Evolutionary conservation across 37 sponge, comb jelly and placozoan genomes (phyloP).

Genomic region (Aphrocallistes beatrix): DNA sequence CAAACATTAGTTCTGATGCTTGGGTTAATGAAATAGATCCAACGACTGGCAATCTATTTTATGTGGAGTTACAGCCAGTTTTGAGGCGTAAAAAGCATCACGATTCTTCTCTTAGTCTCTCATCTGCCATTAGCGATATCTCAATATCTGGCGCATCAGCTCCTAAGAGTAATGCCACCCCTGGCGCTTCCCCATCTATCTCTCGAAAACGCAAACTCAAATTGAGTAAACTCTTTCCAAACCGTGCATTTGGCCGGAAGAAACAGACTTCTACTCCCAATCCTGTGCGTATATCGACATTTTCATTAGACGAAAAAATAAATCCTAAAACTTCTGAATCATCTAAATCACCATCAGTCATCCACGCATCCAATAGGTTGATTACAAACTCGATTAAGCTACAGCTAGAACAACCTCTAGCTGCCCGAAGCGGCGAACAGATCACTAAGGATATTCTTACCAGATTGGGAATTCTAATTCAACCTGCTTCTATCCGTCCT

Average conservation of each 20-base stretch:
- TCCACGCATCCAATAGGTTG: not conserved
- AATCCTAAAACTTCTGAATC: not conserved
- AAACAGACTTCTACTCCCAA: not conserved
- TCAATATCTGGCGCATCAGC: not conserved
- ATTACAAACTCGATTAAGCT: not conserved
- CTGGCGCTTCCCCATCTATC: not conserved
- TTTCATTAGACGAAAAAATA: not conserved
- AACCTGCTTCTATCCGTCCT: not conserved
- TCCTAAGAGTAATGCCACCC: not conserved
- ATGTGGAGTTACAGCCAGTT: conserved; percentile 25
- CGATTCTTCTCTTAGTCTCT: not conserved
- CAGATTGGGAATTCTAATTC: not conserved
- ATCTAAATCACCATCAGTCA: not conserved
- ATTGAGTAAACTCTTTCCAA: not conserved
- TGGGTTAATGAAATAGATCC: conserved; percentile 43
- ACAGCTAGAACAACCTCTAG: not conserved
- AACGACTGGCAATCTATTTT: conserved; percentile 37
- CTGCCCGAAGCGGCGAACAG: not conserved
- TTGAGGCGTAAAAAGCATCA: not conserved
- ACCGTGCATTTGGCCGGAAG: not conserved
- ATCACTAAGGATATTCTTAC: conserved; percentile 7
- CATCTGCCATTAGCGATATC: not conserved
- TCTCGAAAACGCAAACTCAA: conserved; percentile 1
- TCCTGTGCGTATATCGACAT: not conserved
- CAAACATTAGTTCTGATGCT: conserved; percentile 29